Evolutionary conservation across 2,797 vertebrate species (phyloP).

Genomic region (Borostomias antarcticus): DNA sequence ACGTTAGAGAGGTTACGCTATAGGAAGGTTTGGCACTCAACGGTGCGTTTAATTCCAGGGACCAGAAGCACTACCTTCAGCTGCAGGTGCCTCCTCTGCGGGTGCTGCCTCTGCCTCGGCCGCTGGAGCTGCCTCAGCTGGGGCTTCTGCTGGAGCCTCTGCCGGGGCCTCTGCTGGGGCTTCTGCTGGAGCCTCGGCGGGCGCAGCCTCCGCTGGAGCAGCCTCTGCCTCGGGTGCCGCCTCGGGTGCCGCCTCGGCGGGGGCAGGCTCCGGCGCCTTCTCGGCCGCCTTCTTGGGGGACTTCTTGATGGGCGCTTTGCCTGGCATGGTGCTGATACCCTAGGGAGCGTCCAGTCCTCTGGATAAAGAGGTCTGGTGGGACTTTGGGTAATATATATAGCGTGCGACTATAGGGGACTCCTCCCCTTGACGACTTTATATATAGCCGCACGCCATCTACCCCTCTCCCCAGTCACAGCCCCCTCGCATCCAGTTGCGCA

Average conservation of each 20-base stretch:
- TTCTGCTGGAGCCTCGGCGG: conserved; percentile 11
- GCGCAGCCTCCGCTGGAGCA: conserved; percentile 31
- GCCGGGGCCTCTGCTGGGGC: conserved; percentile 36
- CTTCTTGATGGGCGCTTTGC: conserved; percentile 80
- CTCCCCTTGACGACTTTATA: conserved; percentile 63
- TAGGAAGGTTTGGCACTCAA: not conserved
- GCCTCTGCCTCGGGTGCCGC: conserved; percentile 13
- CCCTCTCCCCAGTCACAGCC: not conserved
- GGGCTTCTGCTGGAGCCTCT: not conserved
- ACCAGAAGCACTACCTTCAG: conserved; percentile 56
- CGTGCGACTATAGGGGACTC: conserved; percentile 48
- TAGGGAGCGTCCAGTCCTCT: conserved; percentile 39
- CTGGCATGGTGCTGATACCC: conserved; percentile 70
- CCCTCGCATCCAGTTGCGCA: not conserved
- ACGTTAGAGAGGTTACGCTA: not conserved
- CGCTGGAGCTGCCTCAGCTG: conserved; percentile 15
- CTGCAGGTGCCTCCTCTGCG: conserved; percentile 29
- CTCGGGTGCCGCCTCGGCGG: conserved; percentile 30
- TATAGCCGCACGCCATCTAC: conserved; percentile 24
- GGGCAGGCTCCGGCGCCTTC: conserved; percentile 54
- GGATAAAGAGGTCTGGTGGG: conserved; percentile 22
- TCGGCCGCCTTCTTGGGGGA: conserved; percentile 63
- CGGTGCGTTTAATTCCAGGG: conserved; percentile 3
- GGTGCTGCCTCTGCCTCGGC: conserved; percentile 18
- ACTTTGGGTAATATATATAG: conserved; percentile 63